Evolutionary conservation across 2,113 vertebrate species (phyloP).

Genomic region (Telmatochromis sp.): DNA sequence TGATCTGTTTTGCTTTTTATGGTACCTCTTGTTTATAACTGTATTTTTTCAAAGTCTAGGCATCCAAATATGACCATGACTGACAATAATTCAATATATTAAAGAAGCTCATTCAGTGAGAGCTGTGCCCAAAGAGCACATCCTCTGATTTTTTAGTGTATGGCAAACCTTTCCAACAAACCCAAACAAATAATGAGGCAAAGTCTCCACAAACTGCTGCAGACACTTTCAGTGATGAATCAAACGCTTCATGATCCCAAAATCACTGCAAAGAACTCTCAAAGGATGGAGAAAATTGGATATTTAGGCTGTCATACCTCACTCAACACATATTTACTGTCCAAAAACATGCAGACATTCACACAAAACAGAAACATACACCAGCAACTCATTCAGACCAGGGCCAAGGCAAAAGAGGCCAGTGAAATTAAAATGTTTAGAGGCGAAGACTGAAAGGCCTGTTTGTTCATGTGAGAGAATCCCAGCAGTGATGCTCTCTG

Average conservation of each 20-base stretch:
- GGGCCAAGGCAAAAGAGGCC: constrained; percentile 29
- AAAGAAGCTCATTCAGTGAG: neutral
- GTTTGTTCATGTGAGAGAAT: constrained; percentile 51
- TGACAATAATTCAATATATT: neutral
- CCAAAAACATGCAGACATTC: neutral
- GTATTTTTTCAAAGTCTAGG: neutral
- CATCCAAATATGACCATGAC: neutral
- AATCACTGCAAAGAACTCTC: neutral
- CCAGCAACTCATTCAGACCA: constrained; percentile 4
- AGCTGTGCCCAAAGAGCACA: neutral
- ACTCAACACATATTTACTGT: constrained; percentile 23
- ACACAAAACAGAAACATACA: constrained; percentile 9
- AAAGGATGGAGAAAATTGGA: constrained; percentile 20
- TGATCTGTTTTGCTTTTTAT: neutral
- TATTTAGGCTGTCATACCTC: constrained; percentile 24
- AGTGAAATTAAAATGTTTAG: constrained; percentile 52
- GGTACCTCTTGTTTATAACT: neutral
- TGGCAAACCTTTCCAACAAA: neutral
- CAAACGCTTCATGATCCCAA: neutral
- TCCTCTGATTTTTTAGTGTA: neutral
- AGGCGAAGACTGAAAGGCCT: constrained; percentile 36
- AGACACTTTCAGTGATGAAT: constrained; percentile 6
- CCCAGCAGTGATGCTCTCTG: constrained; percentile 39
- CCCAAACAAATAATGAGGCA: constrained; percentile 17
- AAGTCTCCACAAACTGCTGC: neutral